Conservation (phyloP, 2,797 vertebrate species). For the Enteromius mattozi region DNA sequence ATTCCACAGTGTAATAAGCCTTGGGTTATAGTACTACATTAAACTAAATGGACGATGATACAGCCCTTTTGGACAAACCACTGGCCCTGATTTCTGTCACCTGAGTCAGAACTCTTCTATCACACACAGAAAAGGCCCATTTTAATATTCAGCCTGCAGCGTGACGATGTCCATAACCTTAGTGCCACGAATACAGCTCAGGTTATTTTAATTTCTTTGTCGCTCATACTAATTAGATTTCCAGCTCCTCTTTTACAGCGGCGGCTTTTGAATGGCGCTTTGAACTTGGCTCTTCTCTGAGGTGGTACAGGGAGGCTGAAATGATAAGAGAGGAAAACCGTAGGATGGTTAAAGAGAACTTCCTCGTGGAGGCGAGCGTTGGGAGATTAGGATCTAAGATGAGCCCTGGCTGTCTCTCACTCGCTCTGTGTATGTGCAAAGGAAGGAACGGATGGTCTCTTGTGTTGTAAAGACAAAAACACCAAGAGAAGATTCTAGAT, state of each 20-base stretch:
- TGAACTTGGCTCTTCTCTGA: slow-evolving; percentile 42
- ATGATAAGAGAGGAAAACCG: slow-evolving; percentile 18
- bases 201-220: slow-evolving; percentile 51
- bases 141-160: slow-evolving; percentile 39
- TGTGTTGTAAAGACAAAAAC: neutral
- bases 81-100: neutral
- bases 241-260: slow-evolving; percentile 34
- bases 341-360: slow-evolving; percentile 43
- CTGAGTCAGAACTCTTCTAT: slow-evolving; percentile 6
- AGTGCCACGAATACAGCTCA: slow-evolving; percentile 41
- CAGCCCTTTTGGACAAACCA: neutral
- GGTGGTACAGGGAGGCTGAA: slow-evolving; percentile 31
- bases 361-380: slow-evolving; percentile 34
- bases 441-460: neutral
- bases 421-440: slow-evolving; percentile 6
- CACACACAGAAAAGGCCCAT: slow-evolving; percentile 10
- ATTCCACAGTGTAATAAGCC: neutral
- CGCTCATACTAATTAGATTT: slow-evolving; percentile 50
- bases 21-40: neutral
- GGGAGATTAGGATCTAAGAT: slow-evolving; percentile 48
- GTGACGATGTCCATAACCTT: slow-evolving; percentile 18
- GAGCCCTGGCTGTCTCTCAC: slow-evolving; percentile 37
- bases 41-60: neutral
- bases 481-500: neutral
- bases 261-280: slow-evolving; percentile 7